Evolutionary conservation across 2,888 invertebrate genomes (phyloP), one percentile per base, ranked within the genome.

Genomic region (Drosophila sordidula): DNA sequence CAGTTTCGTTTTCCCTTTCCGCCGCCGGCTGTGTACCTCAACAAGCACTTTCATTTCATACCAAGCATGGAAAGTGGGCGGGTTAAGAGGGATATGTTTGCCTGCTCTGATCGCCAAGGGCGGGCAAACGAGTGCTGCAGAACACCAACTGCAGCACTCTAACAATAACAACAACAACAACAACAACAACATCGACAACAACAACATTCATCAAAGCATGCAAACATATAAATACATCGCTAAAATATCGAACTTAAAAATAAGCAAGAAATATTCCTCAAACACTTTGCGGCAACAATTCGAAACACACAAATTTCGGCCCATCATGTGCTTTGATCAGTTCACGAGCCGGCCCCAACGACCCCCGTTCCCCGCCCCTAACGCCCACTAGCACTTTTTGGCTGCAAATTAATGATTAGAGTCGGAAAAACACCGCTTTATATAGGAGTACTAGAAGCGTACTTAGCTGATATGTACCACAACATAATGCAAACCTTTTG

Each of bases 21-120:
- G 9, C 6, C 34, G 47, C 42, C 59, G 51, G 34, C 38, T 57
- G 42, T 52, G 50, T 39, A n/a, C 38, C 58, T 68, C 56, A 42
- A 46, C 22, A 55, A 54, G 74, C 80, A 82, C 70, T 59, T 69
- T 80, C 74, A 61, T 78, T 71, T 78, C 65, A 84, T 69, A 80
- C 73, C 64, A 76, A 83, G 78, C 80, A 82, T 90, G 91, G 90
- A 82, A 89, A 88, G 87, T 88, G 91, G 91, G 91, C 82, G 89
- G 90, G 91, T 84, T 89, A 66, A 87, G 87, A 89, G 91, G 90
- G 89, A 83, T 89, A 80, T 76, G 81, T 83, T 90, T 89, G 89
- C 82, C 79, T 78, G 70, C 79, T 75, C 75, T 59, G 54, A 42
- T 54, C n/a, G 38, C 46, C 11, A 50, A 59, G 75, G 65, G 77